Conservation (phyloP, 2,888 invertebrate genomes). For the Cantharis flavilabris region DNA sequence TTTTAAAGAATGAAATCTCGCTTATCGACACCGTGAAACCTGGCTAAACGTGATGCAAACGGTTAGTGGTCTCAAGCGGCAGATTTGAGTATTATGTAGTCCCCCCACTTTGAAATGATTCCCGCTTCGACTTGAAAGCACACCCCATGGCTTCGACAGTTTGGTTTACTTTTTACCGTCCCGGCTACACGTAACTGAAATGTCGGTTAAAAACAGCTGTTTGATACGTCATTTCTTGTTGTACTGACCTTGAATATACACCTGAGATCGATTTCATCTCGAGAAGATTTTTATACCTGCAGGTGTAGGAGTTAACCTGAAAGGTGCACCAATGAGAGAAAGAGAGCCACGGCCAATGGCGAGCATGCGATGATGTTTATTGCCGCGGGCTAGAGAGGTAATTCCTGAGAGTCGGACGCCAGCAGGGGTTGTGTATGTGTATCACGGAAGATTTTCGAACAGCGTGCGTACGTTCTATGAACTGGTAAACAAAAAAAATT, state of each 20-base stretch:
- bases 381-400: slow-evolving; percentile 51
- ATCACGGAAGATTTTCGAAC: slow-evolving; percentile 35
- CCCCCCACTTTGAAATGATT: slow-evolving; percentile 39
- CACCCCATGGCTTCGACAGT: slow-evolving; percentile 38
- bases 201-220: slow-evolving; percentile 47
- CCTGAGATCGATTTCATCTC: slow-evolving; percentile 19
- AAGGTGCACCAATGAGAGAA: slow-evolving; percentile 54
- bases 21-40: slow-evolving; percentile 21
- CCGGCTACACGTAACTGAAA: slow-evolving; percentile 40
- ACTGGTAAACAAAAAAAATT: slow-evolving; percentile 9
- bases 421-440: slow-evolving; percentile 50
- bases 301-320: slow-evolving; percentile 56
- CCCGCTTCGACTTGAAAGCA: slow-evolving; percentile 37
- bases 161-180: slow-evolving; percentile 43
- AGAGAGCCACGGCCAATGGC: slow-evolving; percentile 53
- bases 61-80: slow-evolving; percentile 30
- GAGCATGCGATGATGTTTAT: slow-evolving; percentile 53
- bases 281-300: slow-evolving; percentile 31
- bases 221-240: slow-evolving; percentile 17
- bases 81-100: slow-evolving; percentile 20
- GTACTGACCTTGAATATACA: slow-evolving; percentile 29
- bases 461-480: slow-evolving; percentile 29
- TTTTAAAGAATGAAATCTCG: slow-evolving; percentile 1
- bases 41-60: slow-evolving; percentile 19
- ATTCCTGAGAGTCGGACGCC: slow-evolving; percentile 49